phyloP scores from a whole-genome alignment of 2,888 invertebrate species.

The Volucella inflata region DNA sequence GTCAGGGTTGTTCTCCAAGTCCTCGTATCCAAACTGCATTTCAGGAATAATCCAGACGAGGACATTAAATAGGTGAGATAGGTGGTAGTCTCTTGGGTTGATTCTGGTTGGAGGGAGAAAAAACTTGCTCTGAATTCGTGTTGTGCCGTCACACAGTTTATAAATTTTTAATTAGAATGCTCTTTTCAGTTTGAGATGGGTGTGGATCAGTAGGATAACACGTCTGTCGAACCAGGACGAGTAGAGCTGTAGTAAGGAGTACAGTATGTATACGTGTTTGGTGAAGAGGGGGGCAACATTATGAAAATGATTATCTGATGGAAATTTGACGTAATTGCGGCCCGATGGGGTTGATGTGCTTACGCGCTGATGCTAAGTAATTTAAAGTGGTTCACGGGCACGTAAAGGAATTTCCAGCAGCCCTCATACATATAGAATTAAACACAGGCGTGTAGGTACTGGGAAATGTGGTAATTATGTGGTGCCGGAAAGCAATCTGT shows the following conservation, averaged over 20 bases:
- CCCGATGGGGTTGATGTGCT: constrained; percentile 60
- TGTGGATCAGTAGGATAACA: constrained; percentile 48
- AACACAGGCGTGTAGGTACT: no score
- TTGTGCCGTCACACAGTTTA: constrained; percentile 25
- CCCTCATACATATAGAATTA: no score
- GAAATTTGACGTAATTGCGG: constrained; percentile 72
- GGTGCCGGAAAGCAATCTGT: constrained; percentile 49
- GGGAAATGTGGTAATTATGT: constrained; percentile 51
- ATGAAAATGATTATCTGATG: constrained; percentile 69
- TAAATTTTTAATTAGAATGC: constrained; percentile 74
- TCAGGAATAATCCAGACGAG: constrained; percentile 59
- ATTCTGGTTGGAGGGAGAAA: background rate
- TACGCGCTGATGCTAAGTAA: constrained; percentile 48
- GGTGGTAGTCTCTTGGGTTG: background rate
- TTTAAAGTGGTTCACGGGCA: constrained; percentile 50
- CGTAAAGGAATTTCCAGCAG: no score
- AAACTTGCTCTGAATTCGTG: constrained; percentile 43
- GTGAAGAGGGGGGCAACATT: constrained; percentile 42
- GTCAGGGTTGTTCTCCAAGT: no score
- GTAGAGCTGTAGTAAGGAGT: background rate
- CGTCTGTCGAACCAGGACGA: no score
- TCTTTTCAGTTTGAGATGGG: background rate
- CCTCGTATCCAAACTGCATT: constrained; percentile 42
- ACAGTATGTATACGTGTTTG: background rate
- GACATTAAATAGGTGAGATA: constrained; percentile 59